Base-by-base conservation (phyloP, 2,113 vertebrate genomes). In the Strigops habroptila region DNA sequence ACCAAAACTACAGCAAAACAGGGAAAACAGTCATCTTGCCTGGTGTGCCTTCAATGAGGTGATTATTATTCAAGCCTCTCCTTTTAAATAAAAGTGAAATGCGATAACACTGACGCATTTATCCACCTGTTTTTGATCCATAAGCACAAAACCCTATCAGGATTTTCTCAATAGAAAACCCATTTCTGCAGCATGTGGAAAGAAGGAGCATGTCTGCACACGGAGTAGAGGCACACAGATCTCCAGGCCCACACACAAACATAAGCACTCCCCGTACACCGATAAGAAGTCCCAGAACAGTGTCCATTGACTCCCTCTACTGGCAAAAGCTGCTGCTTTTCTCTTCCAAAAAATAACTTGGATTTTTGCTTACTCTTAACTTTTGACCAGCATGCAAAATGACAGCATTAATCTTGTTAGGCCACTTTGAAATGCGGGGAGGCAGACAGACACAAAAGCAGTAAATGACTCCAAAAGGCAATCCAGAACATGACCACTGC, bases 221-320 rank as follows among this genome's bases (percentile, higher is more conserved):
- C 0, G 7, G 0, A 53, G 48, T 0, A 11, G 14, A 83, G 43
- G 55, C 52, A 17, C 59, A 19, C 5, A 10, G 9, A 21, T 4
- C 24, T 25, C 39, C 28, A 11, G 33, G 37, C 27, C 21, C 21
- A 1, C 4, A 5, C 35, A 6, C 14, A 13, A 35, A 19, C 27
- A 46, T 39, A 33, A 37, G n/a, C 25, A 21, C 23, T 21, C 80
- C 24, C 43, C 28, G 39, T 7, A 35, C 17, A 18, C 3, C 3
- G 6, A 71, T 13, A 53, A 7, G 5, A 18, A 92, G 88, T 37
- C 44, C 86, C 83, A 82, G 67, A 91, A 95, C 93, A 43, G 84
- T 23, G 97, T 95, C 90, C 83, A 92, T 33, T 77, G 51, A 90
- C 97, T 96, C 98, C 98, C 97, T 97, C 98, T 98, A 76, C 97